Conservation (phyloP, 2,113 vertebrate genomes). For the Nannospalax galili region DNA sequence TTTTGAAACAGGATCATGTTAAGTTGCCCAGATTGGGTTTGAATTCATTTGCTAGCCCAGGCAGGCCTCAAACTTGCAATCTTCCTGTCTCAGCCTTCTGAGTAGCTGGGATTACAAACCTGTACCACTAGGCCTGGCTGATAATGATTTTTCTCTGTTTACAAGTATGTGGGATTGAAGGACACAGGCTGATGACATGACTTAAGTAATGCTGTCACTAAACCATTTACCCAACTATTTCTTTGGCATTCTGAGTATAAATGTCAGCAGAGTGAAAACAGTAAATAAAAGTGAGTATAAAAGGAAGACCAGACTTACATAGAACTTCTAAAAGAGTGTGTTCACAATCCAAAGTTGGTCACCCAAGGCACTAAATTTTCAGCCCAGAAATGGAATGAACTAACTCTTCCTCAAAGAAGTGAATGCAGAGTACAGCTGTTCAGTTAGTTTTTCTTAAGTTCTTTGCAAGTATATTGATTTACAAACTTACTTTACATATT, state of each 20-base stretch:
- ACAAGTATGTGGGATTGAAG: fast-evolving
- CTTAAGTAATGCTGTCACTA: not conserved
- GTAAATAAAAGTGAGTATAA: not conserved
- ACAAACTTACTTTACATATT: not conserved
- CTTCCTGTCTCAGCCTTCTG: not conserved
- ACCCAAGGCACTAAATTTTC: not conserved
- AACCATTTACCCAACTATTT: not conserved
- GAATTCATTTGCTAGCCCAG: not conserved
- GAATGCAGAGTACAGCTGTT: not conserved
- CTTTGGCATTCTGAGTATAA: not conserved
- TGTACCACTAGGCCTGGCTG: not conserved
- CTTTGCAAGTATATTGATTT: not conserved
- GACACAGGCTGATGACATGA: not conserved
- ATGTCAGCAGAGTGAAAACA: not conserved
- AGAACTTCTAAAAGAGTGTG: fast-evolving
- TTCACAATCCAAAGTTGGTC: not conserved
- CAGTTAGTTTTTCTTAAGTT: not conserved
- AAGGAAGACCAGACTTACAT: not conserved
- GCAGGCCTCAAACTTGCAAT: not conserved
- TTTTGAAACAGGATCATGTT: not conserved
- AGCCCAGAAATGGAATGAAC: not conserved
- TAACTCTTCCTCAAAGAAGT: not conserved
- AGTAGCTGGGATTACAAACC: not conserved
- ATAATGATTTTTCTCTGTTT: not conserved
- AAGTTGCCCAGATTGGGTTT: not conserved